A percentile compares a stretch with the other conserved stretches of the same genome.
phyloP scores from a whole-genome alignment of 2,113 vertebrate species.

The Herpetotheres cachinnans region DNA sequence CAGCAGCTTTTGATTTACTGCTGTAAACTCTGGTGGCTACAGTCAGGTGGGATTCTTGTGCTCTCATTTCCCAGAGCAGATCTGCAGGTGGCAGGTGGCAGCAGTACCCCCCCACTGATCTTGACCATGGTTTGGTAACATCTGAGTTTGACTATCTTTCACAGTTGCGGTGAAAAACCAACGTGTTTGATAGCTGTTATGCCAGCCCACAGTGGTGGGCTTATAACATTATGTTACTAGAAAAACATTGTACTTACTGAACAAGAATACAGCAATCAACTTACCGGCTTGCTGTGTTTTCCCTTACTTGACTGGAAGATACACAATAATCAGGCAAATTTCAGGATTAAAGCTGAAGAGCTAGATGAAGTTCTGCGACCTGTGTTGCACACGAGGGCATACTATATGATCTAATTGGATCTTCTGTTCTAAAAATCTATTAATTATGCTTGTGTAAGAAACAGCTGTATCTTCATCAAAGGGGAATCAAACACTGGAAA shows the following conservation, averaged over 20 bases:
- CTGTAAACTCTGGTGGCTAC: not conserved
- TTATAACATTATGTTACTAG: not conserved
- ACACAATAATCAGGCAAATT: not conserved
- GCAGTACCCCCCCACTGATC: rapidly evolving
- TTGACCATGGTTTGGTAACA: rapidly evolving
- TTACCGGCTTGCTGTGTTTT: not conserved
- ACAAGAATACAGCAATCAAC: not conserved
- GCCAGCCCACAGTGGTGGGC: not conserved
- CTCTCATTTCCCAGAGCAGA: not conserved
- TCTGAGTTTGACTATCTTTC: not conserved
- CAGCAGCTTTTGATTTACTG: not conserved
- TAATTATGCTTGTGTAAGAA: not conserved
- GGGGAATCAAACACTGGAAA: not conserved
- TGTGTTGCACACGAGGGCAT: not conserved
- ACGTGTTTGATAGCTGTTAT: rapidly evolving
- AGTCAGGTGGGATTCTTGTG: not conserved
- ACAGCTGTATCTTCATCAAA: not conserved
- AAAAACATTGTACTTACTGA: not conserved
- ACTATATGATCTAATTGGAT: not conserved
- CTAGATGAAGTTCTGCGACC: not conserved
- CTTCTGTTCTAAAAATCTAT: not conserved
- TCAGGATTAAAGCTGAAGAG: not conserved
- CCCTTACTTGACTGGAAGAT: not conserved
- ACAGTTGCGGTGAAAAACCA: not conserved
- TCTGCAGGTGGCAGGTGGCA: not conserved